phyloP scores from a whole-genome alignment of 92 coral and sea anemone species.

The Bergia sp. region DNA sequence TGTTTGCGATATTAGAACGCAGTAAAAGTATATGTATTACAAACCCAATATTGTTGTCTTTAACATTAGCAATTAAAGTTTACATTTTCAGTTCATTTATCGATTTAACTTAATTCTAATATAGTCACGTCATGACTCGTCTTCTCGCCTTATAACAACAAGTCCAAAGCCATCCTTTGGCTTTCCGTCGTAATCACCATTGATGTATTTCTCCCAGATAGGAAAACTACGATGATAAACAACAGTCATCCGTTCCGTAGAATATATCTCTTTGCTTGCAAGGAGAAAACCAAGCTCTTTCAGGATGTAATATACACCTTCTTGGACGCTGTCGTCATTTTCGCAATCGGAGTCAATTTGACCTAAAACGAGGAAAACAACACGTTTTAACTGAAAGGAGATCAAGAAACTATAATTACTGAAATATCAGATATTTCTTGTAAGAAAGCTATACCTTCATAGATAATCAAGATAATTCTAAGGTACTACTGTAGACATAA shows the following conservation, averaged over 20 bases:
- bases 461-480: too few species aligned
- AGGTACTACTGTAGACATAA: too few species aligned
- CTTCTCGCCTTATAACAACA: conserved; percentile 47
- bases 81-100: too few species aligned
- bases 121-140: background rate
- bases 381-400: background rate
- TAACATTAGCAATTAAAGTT: too few species aligned
- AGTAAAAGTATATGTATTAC: too few species aligned
- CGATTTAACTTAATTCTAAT: too few species aligned
- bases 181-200: conserved; percentile 72
- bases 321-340: conserved; percentile 70
- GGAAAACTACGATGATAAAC: conserved; percentile 76
- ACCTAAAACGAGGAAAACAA: background rate
- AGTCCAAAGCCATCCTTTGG: conserved; percentile 71
- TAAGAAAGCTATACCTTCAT: too few species aligned
- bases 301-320: conserved; percentile 64
- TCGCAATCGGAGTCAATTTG: conserved; percentile 51
- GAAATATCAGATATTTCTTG: background rate
- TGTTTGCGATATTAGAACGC: too few species aligned
- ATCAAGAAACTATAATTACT: background rate
- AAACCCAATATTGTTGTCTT: too few species aligned
- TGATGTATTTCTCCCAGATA: conserved; percentile 71
- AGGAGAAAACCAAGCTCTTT: conserved; percentile 73
- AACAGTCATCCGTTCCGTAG: conserved; percentile 62
- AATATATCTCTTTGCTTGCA: conserved; percentile 68